Percentiles rank a stretch among this genome's conserved stretches.
These are phyloP conservation scores for Tipula helvola DNA, from an alignment of 2,888 invertebrate species.

Conservation along the genomic window DNA sequence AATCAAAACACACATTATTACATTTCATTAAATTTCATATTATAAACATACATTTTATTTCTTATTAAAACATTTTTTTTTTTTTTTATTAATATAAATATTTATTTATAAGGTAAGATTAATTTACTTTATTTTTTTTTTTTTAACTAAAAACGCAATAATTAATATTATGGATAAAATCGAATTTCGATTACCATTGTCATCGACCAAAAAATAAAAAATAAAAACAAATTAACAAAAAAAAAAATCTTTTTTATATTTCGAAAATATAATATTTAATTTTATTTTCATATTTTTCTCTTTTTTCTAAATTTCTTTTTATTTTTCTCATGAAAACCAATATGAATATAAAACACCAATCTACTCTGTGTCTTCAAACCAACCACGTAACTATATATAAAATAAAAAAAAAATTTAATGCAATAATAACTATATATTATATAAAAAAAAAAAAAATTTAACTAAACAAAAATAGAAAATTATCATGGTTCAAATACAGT, in stretches of 20 bases:
- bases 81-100: background rate
- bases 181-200: constrained; percentile 9
- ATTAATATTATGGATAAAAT: background rate
- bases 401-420: background rate
- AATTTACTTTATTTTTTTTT: background rate
- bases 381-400: background rate
- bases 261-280: background rate
- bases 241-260: background rate
- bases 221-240: background rate
- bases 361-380: background rate
- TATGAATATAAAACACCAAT: background rate
- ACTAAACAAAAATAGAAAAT: constrained; percentile 54
- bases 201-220: background rate
- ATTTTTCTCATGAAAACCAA: background rate
- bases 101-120: background rate
- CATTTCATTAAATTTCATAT: background rate
- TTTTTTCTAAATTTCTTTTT: constrained; percentile 1
- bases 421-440: background rate
- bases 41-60: background rate
- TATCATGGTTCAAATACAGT: constrained; percentile 96
- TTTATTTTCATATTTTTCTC: background rate
- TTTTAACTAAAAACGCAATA: background rate
- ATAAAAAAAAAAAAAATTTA: background rate
- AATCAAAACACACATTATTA: background rate
- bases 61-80: background rate